Percentiles rank a stretch among this genome's conserved stretches.
Conservation (phyloP, 2,113 vertebrate genomes). For the pig (Sus scrofa) region DNA sequence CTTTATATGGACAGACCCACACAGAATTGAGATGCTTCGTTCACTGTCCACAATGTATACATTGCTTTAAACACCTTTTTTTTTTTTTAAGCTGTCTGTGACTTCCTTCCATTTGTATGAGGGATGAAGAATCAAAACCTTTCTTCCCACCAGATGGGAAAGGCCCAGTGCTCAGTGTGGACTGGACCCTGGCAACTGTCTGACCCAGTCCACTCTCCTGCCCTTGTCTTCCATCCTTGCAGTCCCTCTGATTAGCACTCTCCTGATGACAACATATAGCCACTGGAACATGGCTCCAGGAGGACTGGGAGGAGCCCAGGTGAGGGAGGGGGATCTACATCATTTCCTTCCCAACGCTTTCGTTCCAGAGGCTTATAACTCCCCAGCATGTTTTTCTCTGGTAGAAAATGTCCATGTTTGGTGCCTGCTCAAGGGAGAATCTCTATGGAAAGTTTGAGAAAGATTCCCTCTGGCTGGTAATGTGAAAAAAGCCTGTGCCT, state of each 20-base stretch:
- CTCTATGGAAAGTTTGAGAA: conserved; percentile 82
- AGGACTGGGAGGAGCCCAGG: background rate
- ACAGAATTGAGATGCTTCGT: background rate
- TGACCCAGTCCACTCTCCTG: background rate
- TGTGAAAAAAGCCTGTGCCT: conserved; percentile 75
- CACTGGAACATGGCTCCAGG: background rate
- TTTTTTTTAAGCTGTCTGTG: too few species aligned
- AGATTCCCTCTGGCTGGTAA: conserved; percentile 82
- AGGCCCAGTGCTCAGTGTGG: background rate
- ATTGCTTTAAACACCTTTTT: background rate
- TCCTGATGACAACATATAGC: background rate
- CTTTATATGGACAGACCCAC: background rate
- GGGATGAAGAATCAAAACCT: background rate
- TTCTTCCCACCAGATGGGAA: background rate
- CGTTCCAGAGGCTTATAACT: conserved; percentile 10
- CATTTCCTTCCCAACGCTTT: conserved; percentile 17
- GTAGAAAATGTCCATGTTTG: conserved; percentile 83
- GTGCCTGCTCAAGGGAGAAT: conserved; percentile 80
- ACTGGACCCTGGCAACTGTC: background rate
- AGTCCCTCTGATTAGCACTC: background rate
- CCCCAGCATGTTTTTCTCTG: conserved; percentile 41
- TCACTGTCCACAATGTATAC: background rate
- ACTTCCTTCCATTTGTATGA: background rate
- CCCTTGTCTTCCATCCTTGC: background rate
- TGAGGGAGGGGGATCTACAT: background rate